Percentiles rank a stretch among this genome's conserved stretches.
phyloP scores from a whole-genome alignment of 2,113 vertebrate species.

The Cryptotis parvus region DNA sequence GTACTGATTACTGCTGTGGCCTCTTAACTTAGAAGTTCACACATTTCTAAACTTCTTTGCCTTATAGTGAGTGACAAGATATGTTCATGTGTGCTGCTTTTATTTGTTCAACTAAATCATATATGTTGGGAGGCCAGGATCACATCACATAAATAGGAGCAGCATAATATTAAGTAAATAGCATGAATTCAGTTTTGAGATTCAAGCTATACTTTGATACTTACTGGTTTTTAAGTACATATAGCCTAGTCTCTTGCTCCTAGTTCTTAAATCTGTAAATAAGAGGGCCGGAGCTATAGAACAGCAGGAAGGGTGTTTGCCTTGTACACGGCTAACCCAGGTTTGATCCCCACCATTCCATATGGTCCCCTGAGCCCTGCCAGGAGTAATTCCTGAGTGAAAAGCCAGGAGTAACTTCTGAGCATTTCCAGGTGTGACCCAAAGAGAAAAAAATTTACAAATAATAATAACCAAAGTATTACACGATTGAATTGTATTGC shows the following conservation, averaged over 20 bases:
- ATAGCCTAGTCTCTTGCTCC: conserved; percentile 2
- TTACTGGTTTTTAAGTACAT: background rate
- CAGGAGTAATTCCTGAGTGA: too few relatives aligned
- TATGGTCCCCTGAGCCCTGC: too few relatives aligned
- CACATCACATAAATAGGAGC: background rate
- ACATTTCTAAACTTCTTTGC: conserved; percentile 49
- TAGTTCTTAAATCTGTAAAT: conserved; percentile 28
- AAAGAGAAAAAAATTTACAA: too few relatives aligned
- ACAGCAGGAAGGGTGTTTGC: too few relatives aligned
- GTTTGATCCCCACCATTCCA: too few relatives aligned
- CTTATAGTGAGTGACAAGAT: background rate
- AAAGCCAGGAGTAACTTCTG: too few relatives aligned
- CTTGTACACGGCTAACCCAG: too few relatives aligned
- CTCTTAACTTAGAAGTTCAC: conserved; percentile 57
- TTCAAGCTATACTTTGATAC: conserved; percentile 31
- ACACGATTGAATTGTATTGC: background rate
- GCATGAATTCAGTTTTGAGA: background rate
- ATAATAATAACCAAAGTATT: conserved; percentile 9
- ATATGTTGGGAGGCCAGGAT: background rate
- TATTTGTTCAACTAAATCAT: conserved; percentile 21
- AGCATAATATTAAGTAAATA: background rate
- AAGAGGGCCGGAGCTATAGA: too few relatives aligned
- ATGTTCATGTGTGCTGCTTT: background rate
- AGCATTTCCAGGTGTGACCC: too few relatives aligned
- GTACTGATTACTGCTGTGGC: conserved; percentile 54